These are phyloP conservation scores for Epinephelus awoara DNA, from an alignment of 2,797 vertebrate species.

Conservation along the genomic window DNA sequence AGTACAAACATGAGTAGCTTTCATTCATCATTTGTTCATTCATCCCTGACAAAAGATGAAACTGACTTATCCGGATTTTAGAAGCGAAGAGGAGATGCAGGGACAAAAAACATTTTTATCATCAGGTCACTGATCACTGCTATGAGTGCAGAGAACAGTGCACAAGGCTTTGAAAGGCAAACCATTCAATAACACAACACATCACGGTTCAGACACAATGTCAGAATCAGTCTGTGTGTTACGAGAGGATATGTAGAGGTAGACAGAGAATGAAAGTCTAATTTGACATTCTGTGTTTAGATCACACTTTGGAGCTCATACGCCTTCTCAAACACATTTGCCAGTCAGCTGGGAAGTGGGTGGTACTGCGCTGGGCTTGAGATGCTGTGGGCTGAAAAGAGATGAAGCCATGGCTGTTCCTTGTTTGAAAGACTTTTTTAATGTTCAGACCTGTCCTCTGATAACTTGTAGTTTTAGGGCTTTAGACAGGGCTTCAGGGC, in stretches of 20 bases:
- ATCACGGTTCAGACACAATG: constrained; percentile 2
- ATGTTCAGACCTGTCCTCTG: background rate
- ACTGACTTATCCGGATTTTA: background rate
- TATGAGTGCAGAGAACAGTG: background rate
- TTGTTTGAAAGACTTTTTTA: constrained; percentile 24
- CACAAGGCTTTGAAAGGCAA: constrained; percentile 17
- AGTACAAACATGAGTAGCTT: background rate
- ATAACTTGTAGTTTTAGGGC: background rate
- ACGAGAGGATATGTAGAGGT: background rate
- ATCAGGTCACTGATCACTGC: constrained; percentile 1
- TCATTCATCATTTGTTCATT: constrained; percentile 3
- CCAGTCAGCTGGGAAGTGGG: constrained; percentile 72
- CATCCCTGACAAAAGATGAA: constrained; percentile 1
- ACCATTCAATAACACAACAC: constrained; percentile 14
- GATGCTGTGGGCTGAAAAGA: constrained; percentile 55
- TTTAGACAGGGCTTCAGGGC: background rate
- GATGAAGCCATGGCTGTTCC: constrained; percentile 34
- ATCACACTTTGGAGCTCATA: constrained; percentile 41
- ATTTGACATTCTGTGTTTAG: constrained; percentile 55
- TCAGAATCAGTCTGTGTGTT: constrained; percentile 3
- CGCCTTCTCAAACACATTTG: constrained; percentile 53
- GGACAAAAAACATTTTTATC: background rate
- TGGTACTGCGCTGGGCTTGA: constrained; percentile 49
- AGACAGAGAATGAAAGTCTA: constrained; percentile 35
- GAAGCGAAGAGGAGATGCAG: background rate